These are phyloP conservation scores for Xanthostigma xanthostigma DNA, from an alignment of 2,888 invertebrate genomes.

Conservation along the genomic window DNA sequence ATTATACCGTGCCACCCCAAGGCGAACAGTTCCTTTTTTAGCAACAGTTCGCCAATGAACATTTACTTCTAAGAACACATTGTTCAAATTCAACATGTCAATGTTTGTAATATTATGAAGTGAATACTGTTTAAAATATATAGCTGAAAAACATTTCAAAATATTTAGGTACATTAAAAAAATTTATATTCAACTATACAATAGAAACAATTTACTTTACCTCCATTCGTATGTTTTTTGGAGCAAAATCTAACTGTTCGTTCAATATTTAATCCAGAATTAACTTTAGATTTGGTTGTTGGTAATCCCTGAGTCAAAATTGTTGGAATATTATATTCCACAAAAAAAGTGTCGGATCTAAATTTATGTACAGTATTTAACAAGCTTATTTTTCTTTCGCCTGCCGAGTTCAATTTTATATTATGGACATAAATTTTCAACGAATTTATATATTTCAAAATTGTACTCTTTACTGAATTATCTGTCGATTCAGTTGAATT, in stretches of 20 bases:
- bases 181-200: neutral
- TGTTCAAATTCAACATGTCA: conserved; percentile 19
- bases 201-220: conserved; percentile 16
- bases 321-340: conserved; percentile 30
- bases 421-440: conserved; percentile 29
- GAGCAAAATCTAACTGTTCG: conserved; percentile 27
- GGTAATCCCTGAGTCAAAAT: conserved; percentile 16
- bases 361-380: conserved; percentile 13
- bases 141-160: conserved; percentile 20
- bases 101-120: conserved; percentile 28
- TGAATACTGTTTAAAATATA: conserved; percentile 31
- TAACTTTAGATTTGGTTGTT: conserved; percentile 23
- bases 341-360: conserved; percentile 26
- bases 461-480: neutral
- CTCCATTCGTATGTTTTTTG: conserved; percentile 26
- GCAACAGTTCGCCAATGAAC: conserved; percentile 29
- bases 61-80: conserved; percentile 27
- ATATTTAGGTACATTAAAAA: conserved; percentile 3
- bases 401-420: conserved; percentile 28
- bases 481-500: neutral
- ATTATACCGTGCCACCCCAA: conserved; percentile 29
- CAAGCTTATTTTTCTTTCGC: conserved; percentile 25
- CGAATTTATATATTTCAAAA: conserved; percentile 27
- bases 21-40: conserved; percentile 27
- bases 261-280: conserved; percentile 22